phyloP scores from a whole-genome alignment of 2,113 vertebrate species.

The Rhabdomys dilectus region DNA sequence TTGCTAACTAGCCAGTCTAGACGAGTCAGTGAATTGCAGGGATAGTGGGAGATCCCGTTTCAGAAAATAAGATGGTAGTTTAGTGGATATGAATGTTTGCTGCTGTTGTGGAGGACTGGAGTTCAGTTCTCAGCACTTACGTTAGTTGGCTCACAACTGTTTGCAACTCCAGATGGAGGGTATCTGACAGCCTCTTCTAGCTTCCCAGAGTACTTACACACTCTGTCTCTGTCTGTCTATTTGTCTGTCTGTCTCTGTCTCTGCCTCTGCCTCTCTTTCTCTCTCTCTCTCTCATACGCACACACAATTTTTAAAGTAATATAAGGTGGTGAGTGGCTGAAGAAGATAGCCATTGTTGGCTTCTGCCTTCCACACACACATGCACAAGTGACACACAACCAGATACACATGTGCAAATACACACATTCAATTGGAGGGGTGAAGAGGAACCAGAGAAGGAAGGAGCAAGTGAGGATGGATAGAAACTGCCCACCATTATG shows the following conservation, averaged over 20 bases:
- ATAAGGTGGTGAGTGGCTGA: not conserved
- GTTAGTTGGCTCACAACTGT: not conserved
- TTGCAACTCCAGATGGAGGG: not conserved
- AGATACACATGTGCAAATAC: not conserved
- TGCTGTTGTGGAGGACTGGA: not conserved
- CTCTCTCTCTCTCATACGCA: not conserved
- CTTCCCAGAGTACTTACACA: not conserved
- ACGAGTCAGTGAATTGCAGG: not conserved
- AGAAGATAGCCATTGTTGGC: not conserved
- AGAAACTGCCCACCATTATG: not conserved
- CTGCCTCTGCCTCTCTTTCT: not conserved
- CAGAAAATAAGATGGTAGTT: not conserved
- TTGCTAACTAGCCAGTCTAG: not conserved
- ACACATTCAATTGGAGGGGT: not conserved
- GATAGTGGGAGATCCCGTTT: not conserved
- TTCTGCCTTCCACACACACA: not conserved
- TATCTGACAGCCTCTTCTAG: not conserved
- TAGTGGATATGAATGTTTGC: not conserved
- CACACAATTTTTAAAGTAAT: no score
- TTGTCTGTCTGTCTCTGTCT: not conserved
- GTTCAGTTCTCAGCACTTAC: not conserved
- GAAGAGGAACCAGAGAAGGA: not conserved
- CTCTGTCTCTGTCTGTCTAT: not conserved
- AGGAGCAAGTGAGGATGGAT: no score
- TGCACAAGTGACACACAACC: not conserved